Evolutionary conservation across 2,797 vertebrate genomes (phyloP).

Genomic region (Lophotriccus pileatus): DNA sequence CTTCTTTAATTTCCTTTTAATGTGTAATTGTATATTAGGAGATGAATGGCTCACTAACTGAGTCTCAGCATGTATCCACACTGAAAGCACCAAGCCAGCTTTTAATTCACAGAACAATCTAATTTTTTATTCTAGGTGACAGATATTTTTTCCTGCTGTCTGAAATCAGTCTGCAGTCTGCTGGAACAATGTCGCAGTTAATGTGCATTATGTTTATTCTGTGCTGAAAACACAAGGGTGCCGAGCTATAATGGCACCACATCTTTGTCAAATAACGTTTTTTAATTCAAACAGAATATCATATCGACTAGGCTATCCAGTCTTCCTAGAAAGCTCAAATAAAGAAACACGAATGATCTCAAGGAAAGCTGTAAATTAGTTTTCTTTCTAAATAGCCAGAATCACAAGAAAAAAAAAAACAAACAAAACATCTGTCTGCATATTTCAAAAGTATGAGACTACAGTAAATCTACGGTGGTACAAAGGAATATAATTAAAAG

Average conservation of each 20-base stretch:
- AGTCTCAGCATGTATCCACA: constrained; percentile 47
- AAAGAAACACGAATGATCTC: not conserved
- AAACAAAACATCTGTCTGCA: too few relatives aligned
- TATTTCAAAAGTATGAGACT: not conserved
- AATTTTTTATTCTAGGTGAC: constrained; percentile 32
- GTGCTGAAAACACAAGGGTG: not conserved
- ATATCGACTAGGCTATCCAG: not conserved
- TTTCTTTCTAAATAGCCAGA: not conserved
- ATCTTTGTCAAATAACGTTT: not conserved
- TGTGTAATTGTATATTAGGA: constrained; percentile 5
- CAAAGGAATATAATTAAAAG: not conserved
- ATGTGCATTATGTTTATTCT: not conserved
- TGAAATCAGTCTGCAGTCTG: constrained; percentile 13
- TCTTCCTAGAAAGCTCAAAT: not conserved
- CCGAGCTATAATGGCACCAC: not conserved
- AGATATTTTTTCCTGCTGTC: not conserved
- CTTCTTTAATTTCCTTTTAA: constrained; percentile 38
- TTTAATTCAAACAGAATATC: not conserved
- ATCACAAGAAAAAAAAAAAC: not conserved
- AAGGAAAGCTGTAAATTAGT: not conserved
- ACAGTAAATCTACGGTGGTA: not conserved
- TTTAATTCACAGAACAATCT: constrained; percentile 52
- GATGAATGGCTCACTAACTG: constrained; percentile 24
- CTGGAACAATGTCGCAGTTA: constrained; percentile 19
- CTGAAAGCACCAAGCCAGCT: constrained; percentile 16